A percentile compares a stretch with the other conserved stretches of the same genome.
These are phyloP conservation scores for Clarias macrocephalus DNA, from an alignment of 2,113 vertebrate genomes.

Conservation along the genomic window DNA sequence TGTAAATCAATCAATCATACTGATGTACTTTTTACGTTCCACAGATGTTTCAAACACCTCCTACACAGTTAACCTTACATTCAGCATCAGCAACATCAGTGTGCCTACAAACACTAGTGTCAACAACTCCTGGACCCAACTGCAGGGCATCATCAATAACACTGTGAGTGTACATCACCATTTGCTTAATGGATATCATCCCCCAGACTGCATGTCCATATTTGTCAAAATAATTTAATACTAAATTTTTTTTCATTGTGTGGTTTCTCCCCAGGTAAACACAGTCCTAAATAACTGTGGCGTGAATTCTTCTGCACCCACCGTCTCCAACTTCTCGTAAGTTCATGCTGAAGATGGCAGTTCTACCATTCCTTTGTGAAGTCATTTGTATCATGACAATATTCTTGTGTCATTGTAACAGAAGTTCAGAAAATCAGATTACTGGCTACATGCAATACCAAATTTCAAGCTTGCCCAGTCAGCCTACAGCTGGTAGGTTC, in stretches of 20 bases:
- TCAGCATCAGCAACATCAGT: background rate
- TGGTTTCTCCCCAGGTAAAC: constrained; percentile 26
- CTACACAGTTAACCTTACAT: background rate
- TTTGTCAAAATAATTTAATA: too few species aligned
- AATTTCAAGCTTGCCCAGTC: background rate
- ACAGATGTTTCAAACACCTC: background rate
- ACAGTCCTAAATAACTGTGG: background rate
- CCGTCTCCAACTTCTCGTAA: constrained; percentile 18
- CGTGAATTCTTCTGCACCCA: background rate
- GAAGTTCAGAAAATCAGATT: constrained; percentile 6
- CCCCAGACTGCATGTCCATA: too few species aligned
- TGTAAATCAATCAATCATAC: background rate
- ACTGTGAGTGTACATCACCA: background rate
- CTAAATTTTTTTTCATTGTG: too few species aligned
- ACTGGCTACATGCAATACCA: constrained; percentile 2
- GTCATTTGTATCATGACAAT: background rate
- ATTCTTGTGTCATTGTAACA: background rate
- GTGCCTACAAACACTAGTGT: too few species aligned
- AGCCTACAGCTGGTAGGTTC: background rate
- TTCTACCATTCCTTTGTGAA: background rate
- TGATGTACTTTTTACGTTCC: background rate
- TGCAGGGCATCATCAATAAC: too few species aligned
- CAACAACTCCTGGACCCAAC: background rate
- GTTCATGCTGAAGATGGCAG: background rate
- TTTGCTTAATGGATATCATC: background rate